Evolutionary conservation across 2,113 vertebrate genomes (phyloP).

Genomic region (Macroglossus sobrinus): DNA sequence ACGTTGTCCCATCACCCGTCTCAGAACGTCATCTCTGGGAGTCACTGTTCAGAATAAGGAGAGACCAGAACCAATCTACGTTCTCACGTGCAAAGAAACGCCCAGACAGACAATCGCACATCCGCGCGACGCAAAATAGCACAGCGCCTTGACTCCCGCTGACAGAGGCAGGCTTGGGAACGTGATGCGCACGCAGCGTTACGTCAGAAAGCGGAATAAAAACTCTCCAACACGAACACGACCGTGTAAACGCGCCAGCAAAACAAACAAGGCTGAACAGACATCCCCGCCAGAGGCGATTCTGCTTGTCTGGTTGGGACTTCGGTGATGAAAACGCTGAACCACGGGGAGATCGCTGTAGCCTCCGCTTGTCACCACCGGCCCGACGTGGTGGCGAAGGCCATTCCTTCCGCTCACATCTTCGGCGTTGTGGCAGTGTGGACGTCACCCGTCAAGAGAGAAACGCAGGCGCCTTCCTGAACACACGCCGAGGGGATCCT

Average conservation of each 20-base stretch:
- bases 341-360: neutral
- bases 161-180: neutral
- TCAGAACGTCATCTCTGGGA: neutral
- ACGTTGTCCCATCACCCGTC: neutral
- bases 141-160: neutral
- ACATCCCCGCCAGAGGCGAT: neutral
- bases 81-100: neutral
- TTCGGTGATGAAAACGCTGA: neutral
- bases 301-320: neutral
- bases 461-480: conserved; percentile 26
- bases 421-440: neutral
- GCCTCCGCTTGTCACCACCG: neutral
- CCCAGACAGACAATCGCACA: neutral
- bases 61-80: neutral
- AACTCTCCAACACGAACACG: neutral
- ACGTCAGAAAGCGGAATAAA: neutral
- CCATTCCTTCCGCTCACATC: neutral
- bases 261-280: neutral
- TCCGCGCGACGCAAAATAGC: neutral
- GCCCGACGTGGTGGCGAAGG: neutral
- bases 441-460: conserved; percentile 37
- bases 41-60: neutral
- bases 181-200: neutral
- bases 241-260: neutral
- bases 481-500: conserved; percentile 15